Base-by-base conservation (phyloP, 2,888 invertebrate species). In the Rosalia funebris region DNA sequence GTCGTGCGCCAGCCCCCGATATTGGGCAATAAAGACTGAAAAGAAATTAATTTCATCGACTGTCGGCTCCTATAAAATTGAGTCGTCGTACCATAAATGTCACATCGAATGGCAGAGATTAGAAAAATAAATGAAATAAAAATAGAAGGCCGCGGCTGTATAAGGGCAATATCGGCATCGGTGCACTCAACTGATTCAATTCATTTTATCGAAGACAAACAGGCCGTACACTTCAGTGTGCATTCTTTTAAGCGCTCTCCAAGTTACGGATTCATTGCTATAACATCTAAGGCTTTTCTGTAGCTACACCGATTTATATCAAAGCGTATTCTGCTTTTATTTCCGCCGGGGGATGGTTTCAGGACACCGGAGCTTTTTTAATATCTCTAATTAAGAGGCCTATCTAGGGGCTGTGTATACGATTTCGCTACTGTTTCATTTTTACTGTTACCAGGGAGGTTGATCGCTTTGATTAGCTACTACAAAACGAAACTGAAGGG, bases 201-300 rank as follows among this genome's bases (percentile, higher is more conserved):
- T 62, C 71, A 66, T 71, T 69, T 70, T 70, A 71, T 71, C 71
- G 70, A 69, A 70, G 70, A 71, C 70, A 71, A 71, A 69, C 69
- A 66, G 63, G 66, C 68, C 63, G 55, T 44, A 54, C 54, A 34
- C 53, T 42, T 25, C 42, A 32, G 31, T 53, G 54, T 60, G 59
- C 54, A 54, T 47, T 47, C 48, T 55, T 48, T 45, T 59, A 54
- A 58, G 52, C 41, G 52, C 34, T 52, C 19, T 37, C 45, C 37
- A 34, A 39, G 39, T 52, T 42, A 39, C 52, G 42, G 53, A 53
- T 53, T 42, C 53, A 12, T 17, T 42, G 42, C 53, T 53, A 32
- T 42, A 53, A 53, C 41, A 53, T 41, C 41, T 14, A 25, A 53
- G 53, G 42, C 53, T 53, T 17, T 53, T 31, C 37, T 16, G 41